Base-by-base conservation (phyloP, 1,140 invertebrate species). In the Patella vulgata region DNA sequence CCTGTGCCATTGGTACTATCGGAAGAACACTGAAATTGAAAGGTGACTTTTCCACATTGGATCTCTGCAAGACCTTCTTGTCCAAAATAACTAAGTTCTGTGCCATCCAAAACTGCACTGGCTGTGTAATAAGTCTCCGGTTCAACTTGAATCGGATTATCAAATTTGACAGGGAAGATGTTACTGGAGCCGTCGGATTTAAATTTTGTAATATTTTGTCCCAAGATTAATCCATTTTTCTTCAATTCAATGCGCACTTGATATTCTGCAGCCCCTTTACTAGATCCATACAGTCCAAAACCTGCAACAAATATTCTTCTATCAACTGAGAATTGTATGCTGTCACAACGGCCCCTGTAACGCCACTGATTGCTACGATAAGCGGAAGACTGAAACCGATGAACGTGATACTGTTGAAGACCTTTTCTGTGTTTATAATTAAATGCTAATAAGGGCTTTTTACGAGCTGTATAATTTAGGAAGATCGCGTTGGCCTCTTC, bases 311-410 rank as follows among this genome's bases (percentile, higher is more conserved):
- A 94, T 69, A 95, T 93, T 65, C 90, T 87, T 57, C 89, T 87
- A 80, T 95, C 92, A 0, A 92, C 91, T 21, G 88, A 89, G 82
- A 96, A 95, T 88, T 90, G 89, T 55, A 95, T 93, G 72, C 92
- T 86, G 84, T 95, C 93, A 67, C 91, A 91, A 0, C 91, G 92
- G 4, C 93, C 93, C 78, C 89, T 91, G 74, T 95, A 95, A 2
- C 93, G 91, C 93, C 93, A 95, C 70, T 98, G 96, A 81, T 97
- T 98, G 75, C 93, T 95, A 69, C 96, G 89, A 81, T 97, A 97
- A 3, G 95, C 96, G 77, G 93, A 96, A 0, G 95, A 97, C 82
- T 96, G 93, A 81, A 98, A 98, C 80, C 96, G 88, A 81, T 96
- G 94, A 77, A 95, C 96, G 14, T 94, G 62, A 88, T 95, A 92